Base-by-base conservation (phyloP, 1,140 invertebrate species). In the Orchestia grillus region DNA sequence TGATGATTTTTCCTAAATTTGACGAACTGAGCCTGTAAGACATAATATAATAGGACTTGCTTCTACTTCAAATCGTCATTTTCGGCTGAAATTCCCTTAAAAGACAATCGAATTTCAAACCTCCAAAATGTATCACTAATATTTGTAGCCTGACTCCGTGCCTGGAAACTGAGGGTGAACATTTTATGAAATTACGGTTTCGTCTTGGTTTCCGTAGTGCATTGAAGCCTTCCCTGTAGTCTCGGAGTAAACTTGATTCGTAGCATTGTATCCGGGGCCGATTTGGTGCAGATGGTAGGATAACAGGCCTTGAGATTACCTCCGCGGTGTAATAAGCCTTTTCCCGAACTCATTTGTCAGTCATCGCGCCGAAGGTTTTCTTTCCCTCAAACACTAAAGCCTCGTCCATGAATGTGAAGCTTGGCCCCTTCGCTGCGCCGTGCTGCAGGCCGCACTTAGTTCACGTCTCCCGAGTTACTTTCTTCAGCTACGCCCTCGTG, bases 271-370 rank as follows among this genome's bases (percentile, higher is more conserved):
- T 94, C 92, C 92, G 43, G 44, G 44, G 92, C 44, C 44, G 44
- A 47, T 94, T 94, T 44, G 44, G 92, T 6, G 92, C 92, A 94
- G 92, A 94, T 94, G 44, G 92, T 94, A 47, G 92, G 44, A 94
- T 94, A 94, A 94, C 92, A 16, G 92, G 44, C 92, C 92, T 94
- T 94, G 92, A 94, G 92, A 94, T 94, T 94, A n/a, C 92, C 92
- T 47, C 40, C 44, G 44, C 44, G 90, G 43, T 40, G 43, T 90
- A 94, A 94, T 94, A 47, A 94, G 92, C 92, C 92, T 94, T 47
- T 94, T 94, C 92, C 92, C 92, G 44, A 47, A 94, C 92, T 94
- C 92, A 94, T 94, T 94, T 94, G 92, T 94, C 92, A 94, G 92
- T 94, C 44, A 94, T 94, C 92, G 44, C 4, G 92, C 40, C 19